phyloP scores from a whole-genome alignment of 2,113 vertebrate species.

The Entomyzon cyanotis region DNA sequence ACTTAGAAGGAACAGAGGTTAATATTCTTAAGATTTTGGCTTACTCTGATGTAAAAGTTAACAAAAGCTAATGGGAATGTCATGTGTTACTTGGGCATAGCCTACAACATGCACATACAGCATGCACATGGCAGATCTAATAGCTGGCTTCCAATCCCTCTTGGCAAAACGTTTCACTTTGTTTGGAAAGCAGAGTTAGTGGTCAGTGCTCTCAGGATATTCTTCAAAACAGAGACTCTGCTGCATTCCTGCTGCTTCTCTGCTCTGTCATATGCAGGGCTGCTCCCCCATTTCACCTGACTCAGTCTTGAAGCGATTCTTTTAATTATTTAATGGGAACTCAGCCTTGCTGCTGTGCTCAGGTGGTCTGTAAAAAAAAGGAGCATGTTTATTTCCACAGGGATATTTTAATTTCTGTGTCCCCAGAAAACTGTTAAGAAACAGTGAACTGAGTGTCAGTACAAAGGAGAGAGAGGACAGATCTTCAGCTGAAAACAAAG shows the following conservation, averaged over 20 bases:
- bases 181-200: neutral
- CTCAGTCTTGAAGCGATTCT: neutral
- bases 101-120: neutral
- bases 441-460: neutral
- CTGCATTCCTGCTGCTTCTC: neutral
- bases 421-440: neutral
- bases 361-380: neutral
- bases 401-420: neutral
- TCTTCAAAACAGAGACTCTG: neutral
- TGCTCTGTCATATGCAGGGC: neutral
- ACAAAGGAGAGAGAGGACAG: neutral
- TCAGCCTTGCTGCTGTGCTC: neutral
- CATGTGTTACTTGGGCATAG: constrained; percentile 34
- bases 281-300: neutral
- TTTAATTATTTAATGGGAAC: neutral
- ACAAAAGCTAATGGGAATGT: constrained; percentile 49
- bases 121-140: constrained; percentile 28
- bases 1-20: constrained; percentile 48
- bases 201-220: neutral
- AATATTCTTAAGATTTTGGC: constrained; percentile 46
- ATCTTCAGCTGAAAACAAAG: neutral
- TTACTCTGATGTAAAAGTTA: constrained; percentile 33
- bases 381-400: neutral
- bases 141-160: constrained; percentile 4
- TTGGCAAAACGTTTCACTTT: constrained; percentile 2